Base-by-base conservation (phyloP, 2,888 invertebrate genomes). In the Polyploca ridens region DNA sequence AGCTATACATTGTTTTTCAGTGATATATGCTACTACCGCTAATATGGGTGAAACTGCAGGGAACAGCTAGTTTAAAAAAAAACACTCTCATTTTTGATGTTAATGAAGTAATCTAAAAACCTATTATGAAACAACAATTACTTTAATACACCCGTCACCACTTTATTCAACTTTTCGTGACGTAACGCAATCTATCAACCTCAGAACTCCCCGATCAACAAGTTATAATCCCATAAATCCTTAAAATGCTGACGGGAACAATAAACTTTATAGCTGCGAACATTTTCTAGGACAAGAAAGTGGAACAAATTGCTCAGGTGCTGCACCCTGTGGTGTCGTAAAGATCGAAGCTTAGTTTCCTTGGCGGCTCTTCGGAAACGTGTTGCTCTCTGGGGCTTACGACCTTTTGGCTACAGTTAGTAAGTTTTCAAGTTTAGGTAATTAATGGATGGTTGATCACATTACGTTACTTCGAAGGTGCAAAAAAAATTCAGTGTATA, bases 301-400 rank as follows among this genome's bases (percentile, higher is more conserved):
- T 76, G 72, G 79, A 81, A 83, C 79, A 84, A 85, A 84, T 84
- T 81, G 83, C 80, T 76, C 78, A 85, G 85, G 86, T 87, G 83
- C 86, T 19, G 61, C 81, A 83, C 88, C 88, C 89, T 64, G 76
- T 71, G 85, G 88, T 81, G 79, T 82, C 84, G 84, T 88, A 88
- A 87, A 88, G 83, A 84, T 81, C 75, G 80, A 68, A 76, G 83
- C 82, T 79, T 79, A 84, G 84, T 83, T 84, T 83, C 75, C 80
- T 80, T 78, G 76, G 75, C 74, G 74, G 76, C 79, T 82, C 77
- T 84, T 83, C 71, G 77, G 76, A 84, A 84, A 85, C 83, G 81
- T 85, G 80, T 82, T 81, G 72, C 83, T 78, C 83, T 64, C 58
- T 75, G 78, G 84, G 71, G 70, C 69, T 73, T 64, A 69, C 67